Conservation (phyloP, 2,888 invertebrate genomes). For the Leuctra nigra region DNA sequence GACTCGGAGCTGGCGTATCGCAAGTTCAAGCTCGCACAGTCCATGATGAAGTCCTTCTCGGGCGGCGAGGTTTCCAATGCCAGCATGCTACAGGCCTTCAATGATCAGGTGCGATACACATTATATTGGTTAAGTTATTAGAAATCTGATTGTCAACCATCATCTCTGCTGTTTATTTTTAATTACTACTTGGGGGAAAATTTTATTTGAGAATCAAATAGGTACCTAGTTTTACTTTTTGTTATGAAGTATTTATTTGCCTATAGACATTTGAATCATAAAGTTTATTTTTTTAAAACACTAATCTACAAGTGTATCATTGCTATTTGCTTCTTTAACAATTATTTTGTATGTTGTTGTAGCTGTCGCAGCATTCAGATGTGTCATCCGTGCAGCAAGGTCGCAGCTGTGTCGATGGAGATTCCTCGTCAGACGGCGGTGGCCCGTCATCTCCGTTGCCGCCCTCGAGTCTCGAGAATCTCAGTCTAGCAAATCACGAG, state of each 20-base stretch:
- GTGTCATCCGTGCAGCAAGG: slow-evolving; percentile 25
- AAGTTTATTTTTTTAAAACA: too few species aligned
- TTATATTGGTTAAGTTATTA: too few species aligned
- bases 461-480: slow-evolving; percentile 16
- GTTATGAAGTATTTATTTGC: background rate
- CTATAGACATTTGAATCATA: too few species aligned
- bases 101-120: slow-evolving; percentile 33
- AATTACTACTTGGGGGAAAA: too few species aligned
- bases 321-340: background rate
- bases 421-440: slow-evolving; percentile 13
- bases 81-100: slow-evolving; percentile 28
- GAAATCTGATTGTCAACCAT: too few species aligned
- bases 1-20: slow-evolving; percentile 86
- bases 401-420: slow-evolving; percentile 23
- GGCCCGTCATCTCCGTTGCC: slow-evolving; percentile 1
- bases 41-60: slow-evolving; percentile 36
- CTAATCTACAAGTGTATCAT: too few species aligned
- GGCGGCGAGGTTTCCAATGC: slow-evolving; percentile 31
- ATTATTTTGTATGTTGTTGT: background rate
- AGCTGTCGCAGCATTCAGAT: slow-evolving; percentile 26
- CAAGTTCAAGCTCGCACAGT: slow-evolving; percentile 58
- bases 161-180: too few species aligned
- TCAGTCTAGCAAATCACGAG: slow-evolving; percentile 9
- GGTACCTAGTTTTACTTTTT: background rate
- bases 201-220: background rate